A percentile compares a stretch with the other conserved stretches of the same genome.
Evolutionary conservation across 2,888 invertebrate genomes (phyloP).

Genomic region (Rutpela maculata): DNA sequence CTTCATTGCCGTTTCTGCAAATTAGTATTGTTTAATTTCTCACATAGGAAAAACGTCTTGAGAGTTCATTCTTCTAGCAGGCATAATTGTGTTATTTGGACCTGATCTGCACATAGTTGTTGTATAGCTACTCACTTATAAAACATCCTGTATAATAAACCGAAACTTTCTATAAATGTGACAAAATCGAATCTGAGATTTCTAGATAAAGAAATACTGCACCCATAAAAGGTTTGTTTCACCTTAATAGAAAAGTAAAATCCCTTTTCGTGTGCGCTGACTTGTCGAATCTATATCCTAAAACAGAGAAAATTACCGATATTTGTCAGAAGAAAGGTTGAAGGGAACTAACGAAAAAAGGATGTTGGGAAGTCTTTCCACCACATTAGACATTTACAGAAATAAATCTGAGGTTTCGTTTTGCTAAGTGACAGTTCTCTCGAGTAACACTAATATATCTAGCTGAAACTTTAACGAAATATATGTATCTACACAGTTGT

Average conservation of each 20-base stretch:
- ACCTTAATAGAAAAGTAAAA: constrained; percentile 21
- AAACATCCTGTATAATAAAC: too few species aligned
- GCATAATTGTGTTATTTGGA: too few species aligned
- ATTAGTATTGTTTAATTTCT: too few species aligned
- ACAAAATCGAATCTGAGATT: neutral
- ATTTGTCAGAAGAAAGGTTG: constrained; percentile 34
- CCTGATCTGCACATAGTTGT: too few species aligned
- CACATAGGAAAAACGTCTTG: too few species aligned
- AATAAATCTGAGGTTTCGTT: constrained; percentile 35
- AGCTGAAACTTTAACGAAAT: constrained; percentile 34
- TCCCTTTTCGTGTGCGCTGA: constrained; percentile 26
- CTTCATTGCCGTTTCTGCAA: too few species aligned
- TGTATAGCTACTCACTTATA: too few species aligned
- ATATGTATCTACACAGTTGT: constrained; percentile 25
- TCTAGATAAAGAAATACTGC: neutral
- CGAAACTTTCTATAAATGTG: too few species aligned
- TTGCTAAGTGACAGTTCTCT: constrained; percentile 35
- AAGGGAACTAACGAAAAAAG: constrained; percentile 28
- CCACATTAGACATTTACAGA: constrained; percentile 30
- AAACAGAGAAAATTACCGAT: constrained; percentile 36
- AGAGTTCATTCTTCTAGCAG: too few species aligned
- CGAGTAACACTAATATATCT: constrained; percentile 33
- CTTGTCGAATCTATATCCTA: constrained; percentile 32
- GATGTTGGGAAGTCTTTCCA: constrained; percentile 24
- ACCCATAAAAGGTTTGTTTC: constrained; percentile 3